phyloP scores from a whole-genome alignment of 2,113 vertebrate species.

The Tupaia tana region DNA sequence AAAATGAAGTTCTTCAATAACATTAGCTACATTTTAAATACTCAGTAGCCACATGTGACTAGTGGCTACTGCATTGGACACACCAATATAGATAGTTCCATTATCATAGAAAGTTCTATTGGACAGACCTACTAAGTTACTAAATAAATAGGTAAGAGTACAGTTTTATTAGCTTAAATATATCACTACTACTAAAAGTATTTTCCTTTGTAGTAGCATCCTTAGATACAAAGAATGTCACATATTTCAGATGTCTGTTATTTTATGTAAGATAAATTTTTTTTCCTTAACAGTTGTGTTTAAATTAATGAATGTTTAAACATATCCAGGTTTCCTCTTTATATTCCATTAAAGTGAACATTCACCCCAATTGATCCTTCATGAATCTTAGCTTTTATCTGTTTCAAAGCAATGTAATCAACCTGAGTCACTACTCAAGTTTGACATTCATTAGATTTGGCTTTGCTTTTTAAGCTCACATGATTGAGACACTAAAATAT shows the following conservation, averaged over 20 bases:
- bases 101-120: constrained; percentile 3
- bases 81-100: background rate
- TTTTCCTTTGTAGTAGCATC: background rate
- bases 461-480: constrained; percentile 52
- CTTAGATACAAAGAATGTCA: background rate
- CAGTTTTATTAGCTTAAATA: constrained; percentile 24
- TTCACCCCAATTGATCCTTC: constrained; percentile 5
- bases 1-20: constrained; percentile 41
- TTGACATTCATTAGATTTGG: constrained; percentile 52
- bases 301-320: constrained; percentile 25
- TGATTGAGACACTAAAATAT: constrained; percentile 61
- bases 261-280: background rate
- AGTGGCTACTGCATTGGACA: background rate
- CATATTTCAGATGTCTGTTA: background rate
- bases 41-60: background rate
- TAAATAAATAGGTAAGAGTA: background rate
- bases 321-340: background rate
- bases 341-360: constrained; percentile 26
- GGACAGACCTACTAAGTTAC: constrained; percentile 20
- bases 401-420: constrained; percentile 37
- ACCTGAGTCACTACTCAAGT: constrained; percentile 46
- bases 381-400: constrained; percentile 41
- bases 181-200: background rate
- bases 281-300: background rate
- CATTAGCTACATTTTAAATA: constrained; percentile 22